phyloP scores from a whole-genome alignment of 2,888 invertebrate genomes.

The Andricus curvator region DNA sequence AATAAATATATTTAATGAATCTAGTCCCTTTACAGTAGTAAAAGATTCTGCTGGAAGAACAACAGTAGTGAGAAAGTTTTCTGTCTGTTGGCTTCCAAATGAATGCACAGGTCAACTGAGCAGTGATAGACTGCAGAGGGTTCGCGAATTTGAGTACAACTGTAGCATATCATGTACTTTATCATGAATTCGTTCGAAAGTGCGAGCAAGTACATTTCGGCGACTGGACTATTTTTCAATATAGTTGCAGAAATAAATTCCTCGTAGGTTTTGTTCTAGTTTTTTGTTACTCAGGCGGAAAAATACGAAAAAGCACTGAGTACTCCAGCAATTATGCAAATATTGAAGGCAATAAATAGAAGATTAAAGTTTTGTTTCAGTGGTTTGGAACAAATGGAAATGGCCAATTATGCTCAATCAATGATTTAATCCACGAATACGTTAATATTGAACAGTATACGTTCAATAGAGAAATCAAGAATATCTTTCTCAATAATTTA shows the following conservation, averaged over 20 bases:
- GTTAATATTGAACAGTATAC: no score
- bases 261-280: slow-evolving; percentile 43
- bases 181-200: no score
- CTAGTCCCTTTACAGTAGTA: slow-evolving; percentile 17
- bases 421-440: no score
- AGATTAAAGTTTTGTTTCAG: slow-evolving; percentile 44
- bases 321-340: slow-evolving; percentile 42
- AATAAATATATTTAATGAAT: background rate
- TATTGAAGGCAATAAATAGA: slow-evolving; percentile 39
- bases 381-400: no score
- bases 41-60: slow-evolving; percentile 6
- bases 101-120: slow-evolving; percentile 26
- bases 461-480: no score
- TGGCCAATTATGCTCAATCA: no score
- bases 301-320: slow-evolving; percentile 39
- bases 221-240: no score
- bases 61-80: slow-evolving; percentile 42
- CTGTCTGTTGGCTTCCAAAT: slow-evolving; percentile 38
- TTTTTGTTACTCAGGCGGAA: slow-evolving; percentile 41
- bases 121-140: slow-evolving; percentile 23
- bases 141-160: slow-evolving; percentile 18
- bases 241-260: background rate
- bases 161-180: no score
- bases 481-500: no score
- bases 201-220: no score